Conservation (phyloP, 1,140 invertebrate species). For the Temnothorax nylanderi region DNA sequence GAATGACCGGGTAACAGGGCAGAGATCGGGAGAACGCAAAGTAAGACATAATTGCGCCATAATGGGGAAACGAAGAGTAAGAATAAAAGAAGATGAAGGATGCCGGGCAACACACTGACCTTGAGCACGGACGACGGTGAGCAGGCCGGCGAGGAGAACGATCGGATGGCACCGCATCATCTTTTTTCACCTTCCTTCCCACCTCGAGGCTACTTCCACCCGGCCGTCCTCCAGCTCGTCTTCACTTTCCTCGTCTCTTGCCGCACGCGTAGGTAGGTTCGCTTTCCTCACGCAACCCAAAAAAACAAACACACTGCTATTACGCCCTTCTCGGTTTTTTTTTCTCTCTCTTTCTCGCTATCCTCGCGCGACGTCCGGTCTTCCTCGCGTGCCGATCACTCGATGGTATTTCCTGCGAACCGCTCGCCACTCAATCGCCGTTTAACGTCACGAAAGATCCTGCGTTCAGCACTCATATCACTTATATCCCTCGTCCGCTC, state of each 20-base stretch:
- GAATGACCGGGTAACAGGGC: slow-evolving; percentile 17
- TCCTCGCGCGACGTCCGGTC: slow-evolving; percentile 24
- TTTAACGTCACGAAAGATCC: slow-evolving; percentile 67
- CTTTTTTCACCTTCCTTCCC: slow-evolving; percentile 74
- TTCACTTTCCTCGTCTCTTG: slow-evolving; percentile 28
- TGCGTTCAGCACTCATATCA: slow-evolving; percentile 67
- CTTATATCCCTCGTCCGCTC: slow-evolving; percentile 8
- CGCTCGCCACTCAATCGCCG: slow-evolving; percentile 57
- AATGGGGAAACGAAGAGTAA: slow-evolving; percentile 43
- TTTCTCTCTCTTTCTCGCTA: background rate
- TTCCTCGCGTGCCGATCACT: slow-evolving; percentile 60
- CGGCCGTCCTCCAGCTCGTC: slow-evolving; percentile 74
- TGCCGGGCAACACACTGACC: slow-evolving; percentile 77
- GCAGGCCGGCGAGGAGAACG: slow-evolving; percentile 78
- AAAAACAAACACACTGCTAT: slow-evolving; percentile 32
- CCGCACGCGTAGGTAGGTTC: slow-evolving; percentile 13
- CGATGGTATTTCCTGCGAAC: slow-evolving; percentile 54
- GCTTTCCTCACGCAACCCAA: slow-evolving; percentile 31
- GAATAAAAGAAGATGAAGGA: slow-evolving; percentile 40
- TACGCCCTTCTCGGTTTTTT: slow-evolving; percentile 1
- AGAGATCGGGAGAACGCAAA: slow-evolving; percentile 21
- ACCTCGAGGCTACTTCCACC: slow-evolving; percentile 59
- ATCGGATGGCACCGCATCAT: slow-evolving; percentile 81
- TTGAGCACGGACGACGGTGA: slow-evolving; percentile 81
- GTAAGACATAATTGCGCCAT: slow-evolving; percentile 45